Evolutionary conservation across 2,113 vertebrate species (phyloP).

Genomic region (Siphamia tubifer): DNA sequence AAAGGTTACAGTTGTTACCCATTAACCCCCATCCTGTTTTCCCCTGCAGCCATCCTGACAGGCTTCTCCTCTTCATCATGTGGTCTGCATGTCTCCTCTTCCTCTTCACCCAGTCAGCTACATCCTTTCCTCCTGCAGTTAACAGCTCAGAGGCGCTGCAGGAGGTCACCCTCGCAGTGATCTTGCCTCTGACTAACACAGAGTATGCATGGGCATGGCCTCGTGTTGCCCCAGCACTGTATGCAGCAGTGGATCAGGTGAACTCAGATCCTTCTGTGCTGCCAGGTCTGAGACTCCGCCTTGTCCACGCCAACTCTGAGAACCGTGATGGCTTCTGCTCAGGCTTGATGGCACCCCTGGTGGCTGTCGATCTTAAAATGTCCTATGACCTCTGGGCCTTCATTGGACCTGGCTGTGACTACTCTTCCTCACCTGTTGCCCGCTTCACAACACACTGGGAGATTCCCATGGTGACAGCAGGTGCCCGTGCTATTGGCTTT

Average conservation of each 20-base stretch:
- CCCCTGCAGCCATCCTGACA: constrained; percentile 29
- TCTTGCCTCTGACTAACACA: constrained; percentile 86
- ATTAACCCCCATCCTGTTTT: background rate
- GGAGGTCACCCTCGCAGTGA: constrained; percentile 85
- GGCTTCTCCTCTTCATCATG: constrained; percentile 20
- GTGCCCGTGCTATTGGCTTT: constrained; percentile 85
- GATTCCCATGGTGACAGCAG: constrained; percentile 89
- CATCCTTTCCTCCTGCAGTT: background rate
- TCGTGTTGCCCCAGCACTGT: constrained; percentile 86
- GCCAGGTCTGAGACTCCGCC: constrained; percentile 69
- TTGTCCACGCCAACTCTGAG: constrained; percentile 85
- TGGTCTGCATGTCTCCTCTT: background rate
- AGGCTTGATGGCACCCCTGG: constrained; percentile 84
- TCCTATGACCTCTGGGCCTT: constrained; percentile 84
- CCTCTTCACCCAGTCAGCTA: background rate
- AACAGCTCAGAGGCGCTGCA: constrained; percentile 6
- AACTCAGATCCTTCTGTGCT: constrained; percentile 78
- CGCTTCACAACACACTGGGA: constrained; percentile 88
- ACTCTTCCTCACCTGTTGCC: constrained; percentile 85
- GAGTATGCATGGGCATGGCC: constrained; percentile 93
- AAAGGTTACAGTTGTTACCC: too few species aligned
- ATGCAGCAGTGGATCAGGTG: constrained; percentile 75
- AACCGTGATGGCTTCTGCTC: constrained; percentile 84
- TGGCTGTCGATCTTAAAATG: constrained; percentile 87
- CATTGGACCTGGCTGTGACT: constrained; percentile 89